Evolutionary conservation across 2,113 vertebrate genomes (phyloP).

Genomic region (Peromyscus californicus): DNA sequence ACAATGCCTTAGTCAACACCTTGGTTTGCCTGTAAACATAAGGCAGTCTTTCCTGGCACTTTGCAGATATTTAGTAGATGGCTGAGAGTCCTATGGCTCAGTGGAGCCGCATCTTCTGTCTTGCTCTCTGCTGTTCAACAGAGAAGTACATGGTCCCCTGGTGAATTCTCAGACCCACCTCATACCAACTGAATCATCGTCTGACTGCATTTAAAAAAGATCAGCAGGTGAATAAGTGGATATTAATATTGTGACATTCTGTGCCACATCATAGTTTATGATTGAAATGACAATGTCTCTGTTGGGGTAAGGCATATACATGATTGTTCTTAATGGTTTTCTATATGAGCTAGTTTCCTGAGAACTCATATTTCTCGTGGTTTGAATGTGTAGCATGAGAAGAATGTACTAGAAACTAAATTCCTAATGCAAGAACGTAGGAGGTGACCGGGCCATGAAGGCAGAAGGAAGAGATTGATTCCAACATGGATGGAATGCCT

Average conservation of each 20-base stretch:
- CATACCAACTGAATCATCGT: not conserved
- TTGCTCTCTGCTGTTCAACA: not conserved
- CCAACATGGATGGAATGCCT: too few relatives aligned
- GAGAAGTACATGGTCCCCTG: not conserved
- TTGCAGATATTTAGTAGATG: not conserved
- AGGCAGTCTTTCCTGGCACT: not conserved
- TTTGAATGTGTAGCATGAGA: not conserved
- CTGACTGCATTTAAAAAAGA: not conserved
- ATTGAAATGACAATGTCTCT: not conserved
- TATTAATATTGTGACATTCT: not conserved
- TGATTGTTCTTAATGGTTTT: not conserved
- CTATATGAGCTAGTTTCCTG: not conserved
- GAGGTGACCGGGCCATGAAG: too few relatives aligned
- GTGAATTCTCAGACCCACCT: not conserved
- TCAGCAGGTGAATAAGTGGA: not conserved
- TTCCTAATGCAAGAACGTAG: not conserved
- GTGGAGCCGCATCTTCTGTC: fast-evolving
- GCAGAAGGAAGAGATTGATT: not conserved
- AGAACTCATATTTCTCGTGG: not conserved
- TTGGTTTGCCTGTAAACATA: not conserved
- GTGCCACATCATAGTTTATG: too few relatives aligned
- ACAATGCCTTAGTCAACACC: not conserved
- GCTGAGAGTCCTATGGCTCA: fast-evolving
- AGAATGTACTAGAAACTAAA: not conserved
- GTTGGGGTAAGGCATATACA: not conserved